Evolutionary conservation across 2,113 vertebrate genomes (phyloP).

Genomic region (Entomyzon cyanotis): DNA sequence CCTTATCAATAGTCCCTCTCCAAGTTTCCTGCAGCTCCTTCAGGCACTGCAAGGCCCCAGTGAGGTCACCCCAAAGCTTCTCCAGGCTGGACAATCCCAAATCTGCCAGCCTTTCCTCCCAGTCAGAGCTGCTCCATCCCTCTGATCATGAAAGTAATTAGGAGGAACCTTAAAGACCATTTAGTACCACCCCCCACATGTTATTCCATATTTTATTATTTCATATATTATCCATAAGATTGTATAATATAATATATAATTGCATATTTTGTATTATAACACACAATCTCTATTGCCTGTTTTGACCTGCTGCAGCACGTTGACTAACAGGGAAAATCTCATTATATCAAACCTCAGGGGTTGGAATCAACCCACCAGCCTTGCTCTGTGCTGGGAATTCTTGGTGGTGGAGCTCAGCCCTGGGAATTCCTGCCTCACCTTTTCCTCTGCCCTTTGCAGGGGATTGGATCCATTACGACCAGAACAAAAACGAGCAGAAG

Average conservation of each 20-base stretch:
- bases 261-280: fast-evolving
- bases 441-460: not conserved
- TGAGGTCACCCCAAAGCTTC: not conserved
- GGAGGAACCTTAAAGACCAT: no score
- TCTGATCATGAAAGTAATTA: no score
- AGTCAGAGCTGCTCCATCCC: not conserved
- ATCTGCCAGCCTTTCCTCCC: not conserved
- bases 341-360: fast-evolving
- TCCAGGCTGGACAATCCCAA: not conserved
- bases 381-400: not conserved
- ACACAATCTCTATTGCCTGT: fast-evolving
- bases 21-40: not conserved
- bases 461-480: slow-evolving; percentile 56
- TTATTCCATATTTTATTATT: not conserved
- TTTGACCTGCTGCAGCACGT: not conserved
- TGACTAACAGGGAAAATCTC: not conserved
- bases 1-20: not conserved
- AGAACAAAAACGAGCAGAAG: slow-evolving; percentile 49
- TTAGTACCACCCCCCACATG: not conserved
- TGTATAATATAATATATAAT: not conserved
- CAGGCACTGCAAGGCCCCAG: fast-evolving
- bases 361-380: not conserved
- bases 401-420: not conserved
- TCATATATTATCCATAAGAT: not conserved
- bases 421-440: not conserved